These are phyloP conservation scores for Cephalopachus bancanus DNA, from an alignment of 2,797 vertebrate genomes.

Conservation along the genomic window DNA sequence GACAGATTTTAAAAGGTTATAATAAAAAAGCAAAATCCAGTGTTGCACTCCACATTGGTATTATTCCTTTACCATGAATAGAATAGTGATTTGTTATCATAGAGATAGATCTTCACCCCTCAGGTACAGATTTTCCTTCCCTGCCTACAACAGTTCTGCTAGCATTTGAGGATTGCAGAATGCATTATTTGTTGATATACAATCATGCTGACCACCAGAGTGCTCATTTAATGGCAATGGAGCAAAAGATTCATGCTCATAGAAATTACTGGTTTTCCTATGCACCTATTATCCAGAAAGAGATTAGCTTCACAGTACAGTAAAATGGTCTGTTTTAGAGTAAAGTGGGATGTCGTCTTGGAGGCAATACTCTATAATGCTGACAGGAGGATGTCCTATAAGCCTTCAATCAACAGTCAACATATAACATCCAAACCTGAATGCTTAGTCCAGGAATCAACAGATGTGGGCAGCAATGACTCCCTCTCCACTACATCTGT, in stretches of 20 bases:
- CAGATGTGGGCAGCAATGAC: not conserved
- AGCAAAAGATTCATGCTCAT: not conserved
- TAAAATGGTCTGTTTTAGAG: not conserved
- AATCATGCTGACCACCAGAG: not conserved
- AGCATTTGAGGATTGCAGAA: not conserved
- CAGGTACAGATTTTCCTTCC: not conserved
- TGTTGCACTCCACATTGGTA: not conserved
- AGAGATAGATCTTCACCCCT: not conserved
- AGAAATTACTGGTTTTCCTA: not conserved
- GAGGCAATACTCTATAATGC: not conserved
- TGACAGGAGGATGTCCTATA: not conserved
- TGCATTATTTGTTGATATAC: not conserved
- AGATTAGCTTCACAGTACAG: not conserved
- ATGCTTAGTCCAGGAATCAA: not conserved
- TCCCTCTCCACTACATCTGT: not conserved
- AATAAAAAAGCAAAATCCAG: not conserved
- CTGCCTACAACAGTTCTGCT: not conserved
- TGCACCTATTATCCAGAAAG: not conserved
- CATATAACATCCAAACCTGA: not conserved
- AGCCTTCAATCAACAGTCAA: not conserved
- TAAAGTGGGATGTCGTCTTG: too few relatives aligned
- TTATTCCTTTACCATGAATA: not conserved
- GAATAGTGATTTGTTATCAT: not conserved
- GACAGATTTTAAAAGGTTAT: not conserved
- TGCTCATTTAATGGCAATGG: not conserved